A percentile compares a stretch with the other conserved stretches of the same genome.
phyloP scores from a whole-genome alignment of 2,888 invertebrate species.

The Nasonia oneida region DNA sequence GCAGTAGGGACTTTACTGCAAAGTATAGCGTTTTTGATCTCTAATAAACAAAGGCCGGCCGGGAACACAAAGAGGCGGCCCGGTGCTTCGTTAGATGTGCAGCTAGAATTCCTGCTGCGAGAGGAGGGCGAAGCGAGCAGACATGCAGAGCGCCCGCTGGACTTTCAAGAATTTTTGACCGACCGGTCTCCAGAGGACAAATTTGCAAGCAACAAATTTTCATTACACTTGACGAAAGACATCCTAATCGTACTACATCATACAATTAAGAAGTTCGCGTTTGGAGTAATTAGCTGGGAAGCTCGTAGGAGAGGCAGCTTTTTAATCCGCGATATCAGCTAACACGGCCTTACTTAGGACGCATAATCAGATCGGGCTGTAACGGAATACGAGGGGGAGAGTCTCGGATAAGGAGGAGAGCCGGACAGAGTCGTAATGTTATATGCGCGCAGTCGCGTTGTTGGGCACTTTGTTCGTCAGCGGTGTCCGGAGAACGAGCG shows the following conservation, averaged over 20 bases:
- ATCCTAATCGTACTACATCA: too few species aligned
- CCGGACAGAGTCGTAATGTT: background rate
- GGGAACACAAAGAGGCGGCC: constrained; percentile 28
- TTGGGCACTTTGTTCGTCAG: background rate
- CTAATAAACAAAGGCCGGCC: constrained; percentile 53
- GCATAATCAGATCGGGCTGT: constrained; percentile 30
- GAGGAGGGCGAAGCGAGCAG: background rate
- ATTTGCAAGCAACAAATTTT: too few species aligned
- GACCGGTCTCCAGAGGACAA: background rate
- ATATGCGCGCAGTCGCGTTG: background rate
- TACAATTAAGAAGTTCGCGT: too few species aligned
- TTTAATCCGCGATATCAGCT: constrained; percentile 26
- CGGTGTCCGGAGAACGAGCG: background rate
- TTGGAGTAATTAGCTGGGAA: background rate
- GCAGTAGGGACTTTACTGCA: constrained; percentile 6
- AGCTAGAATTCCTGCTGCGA: constrained; percentile 11
- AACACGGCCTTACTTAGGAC: background rate
- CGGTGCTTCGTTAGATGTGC: constrained; percentile 32
- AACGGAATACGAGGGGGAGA: constrained; percentile 18
- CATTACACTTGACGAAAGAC: too few species aligned
- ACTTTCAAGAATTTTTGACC: background rate
- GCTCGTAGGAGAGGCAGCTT: background rate
- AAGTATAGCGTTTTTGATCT: constrained; percentile 41
- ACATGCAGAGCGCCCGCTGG: background rate
- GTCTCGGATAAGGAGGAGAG: background rate